Base-by-base conservation (phyloP, 2,113 vertebrate genomes). In the Xenopus laevis region DNA sequence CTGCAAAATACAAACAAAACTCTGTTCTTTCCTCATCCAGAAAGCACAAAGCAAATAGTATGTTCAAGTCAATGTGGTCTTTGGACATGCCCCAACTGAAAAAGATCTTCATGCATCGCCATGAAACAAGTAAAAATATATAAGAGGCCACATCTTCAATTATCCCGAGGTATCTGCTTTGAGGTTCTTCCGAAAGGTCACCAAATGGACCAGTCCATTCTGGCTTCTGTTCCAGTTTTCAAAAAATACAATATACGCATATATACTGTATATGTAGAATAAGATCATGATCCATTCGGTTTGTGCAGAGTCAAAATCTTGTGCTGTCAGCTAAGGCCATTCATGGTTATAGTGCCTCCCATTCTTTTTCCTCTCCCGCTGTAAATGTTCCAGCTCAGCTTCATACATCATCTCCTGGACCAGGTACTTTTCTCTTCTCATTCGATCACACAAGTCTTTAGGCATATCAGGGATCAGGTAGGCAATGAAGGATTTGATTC, bases 291-390 rank as follows among this genome's bases (percentile, higher is more conserved):
- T 27, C 23, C 23, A 27, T 27, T 27, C 23, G 4, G 15, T 50
- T 50, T 50, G 61, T 65, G 60, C 23, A 57, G 10, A 16, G 46
- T 23, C 30, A 57, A 72, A 27, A 71, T 68, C 17, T 64, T 17
- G 3, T 68, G 7, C 27, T 16, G 74, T 62, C 55, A 60, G n/a
- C 92, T 98, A 98, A 95, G 96, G 96, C 97, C 97, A 98, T 88
- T 98, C 97, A 0, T 98, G 96, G 92, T 98, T 95, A 89, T 93
- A 96, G 47, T 95, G 94, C 78, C 91, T 94, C 64, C 96, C 96
- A 7, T 95, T 98, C 86, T 94, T 97, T 82, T 95, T 98, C 64
- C 94, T 88, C 74, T 98, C 93, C 79, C 90, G 94, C 80, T 98
- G 96, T 80, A 98, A 92, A 82, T 97, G 95, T 82, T 98, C 95